Base-by-base conservation (phyloP, 2,888 invertebrate genomes). In the Octodonta nipae region DNA sequence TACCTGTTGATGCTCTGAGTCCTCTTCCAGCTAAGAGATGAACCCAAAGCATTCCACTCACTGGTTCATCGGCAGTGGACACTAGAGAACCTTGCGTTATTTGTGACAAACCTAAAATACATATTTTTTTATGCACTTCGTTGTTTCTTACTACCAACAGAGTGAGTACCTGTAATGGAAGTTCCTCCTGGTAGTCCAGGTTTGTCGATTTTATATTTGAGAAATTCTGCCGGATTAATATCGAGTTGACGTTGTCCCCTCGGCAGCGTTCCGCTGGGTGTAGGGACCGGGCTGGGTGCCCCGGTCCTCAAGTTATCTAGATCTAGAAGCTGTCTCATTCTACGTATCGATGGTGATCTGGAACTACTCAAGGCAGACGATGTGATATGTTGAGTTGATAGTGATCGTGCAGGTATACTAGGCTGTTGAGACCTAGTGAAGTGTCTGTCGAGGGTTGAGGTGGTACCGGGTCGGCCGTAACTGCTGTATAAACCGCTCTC, bases 181-280 rank as follows among this genome's bases (percentile, higher is more conserved):
- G 49, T 40, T 13, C 51, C 45, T 13, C 54, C 54, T 24, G 52
- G 43, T 38, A 59, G 46, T 35, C 66, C 42, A 70, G 78, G 78
- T 53, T 85, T 85, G 52, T 88, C 87, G 52, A 86, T 74, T 65
- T 87, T 88, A 64, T 89, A 88, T 66, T 88, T 87, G 52, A 84
- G 73, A 64, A 88, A 89, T 68, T 88, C 83, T 76, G 83, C 87
- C 52, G 87, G 85, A 68, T 88, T 88, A 47, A 88, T 87, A 61
- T 88, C 87, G 45, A 88, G 70, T 55, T 80, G 76, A 52, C 78
- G 67, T 59, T 78, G 80, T 47, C 67, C 68, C 52, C 80, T 70
- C 25, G 77, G 79, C 52, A 84, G 71, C 31, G 83, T 75, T 10
- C 84, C 81, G 34, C 82, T 75, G 4, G 84, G 81, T 35, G 83